Conservation (phyloP, 2,113 vertebrate genomes). For the rat (Rattus norvegicus) region GRCr8 NC_086023.1:105260501-105261000, state of each 20-base stretch:
- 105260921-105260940: background rate
- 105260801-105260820: background rate
- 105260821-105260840: too few relatives aligned
- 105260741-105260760: background rate
- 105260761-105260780: background rate
- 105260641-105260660: background rate
- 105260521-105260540: background rate
- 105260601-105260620: background rate
- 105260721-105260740: background rate
- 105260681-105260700: background rate
- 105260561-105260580: background rate
- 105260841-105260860: background rate
- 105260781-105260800: background rate
- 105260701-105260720: background rate
- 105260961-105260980: background rate
- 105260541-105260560: background rate
- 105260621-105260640: background rate
- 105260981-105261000: background rate
- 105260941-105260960: background rate
- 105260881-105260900: background rate
- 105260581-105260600: background rate
- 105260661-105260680: background rate
- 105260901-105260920: background rate
- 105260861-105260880: background rate
- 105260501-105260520: background rate